phyloP scores from a whole-genome alignment of 2,888 invertebrate species.

The Timema podura region DNA sequence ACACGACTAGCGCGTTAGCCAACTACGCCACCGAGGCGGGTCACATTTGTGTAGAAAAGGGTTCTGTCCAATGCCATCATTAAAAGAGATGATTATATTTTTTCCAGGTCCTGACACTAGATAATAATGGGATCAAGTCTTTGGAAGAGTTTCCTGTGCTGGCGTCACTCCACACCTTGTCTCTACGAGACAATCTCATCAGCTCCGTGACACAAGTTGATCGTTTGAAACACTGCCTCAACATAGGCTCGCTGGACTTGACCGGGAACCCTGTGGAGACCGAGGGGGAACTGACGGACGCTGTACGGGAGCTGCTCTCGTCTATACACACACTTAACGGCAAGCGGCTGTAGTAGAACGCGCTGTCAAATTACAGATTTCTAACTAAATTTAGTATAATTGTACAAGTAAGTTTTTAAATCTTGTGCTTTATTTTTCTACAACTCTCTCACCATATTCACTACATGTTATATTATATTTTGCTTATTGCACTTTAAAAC shows the following conservation, averaged over 20 bases:
- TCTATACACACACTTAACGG: no score
- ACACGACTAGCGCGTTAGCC: no score
- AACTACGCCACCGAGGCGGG: no score
- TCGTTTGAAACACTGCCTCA: background rate
- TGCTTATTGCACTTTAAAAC: no score
- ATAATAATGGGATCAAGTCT: slow-evolving; percentile 50
- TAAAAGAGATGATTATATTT: background rate
- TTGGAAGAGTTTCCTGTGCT: slow-evolving; percentile 51
- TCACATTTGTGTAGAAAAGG: background rate
- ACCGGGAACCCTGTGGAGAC: slow-evolving; percentile 19
- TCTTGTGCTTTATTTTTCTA: no score
- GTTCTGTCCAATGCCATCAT: background rate
- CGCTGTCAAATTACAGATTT: no score
- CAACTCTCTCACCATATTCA: no score
- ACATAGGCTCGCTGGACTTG: slow-evolving; percentile 12
- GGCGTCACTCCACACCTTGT: slow-evolving; percentile 47
- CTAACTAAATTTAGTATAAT: no score
- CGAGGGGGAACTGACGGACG: background rate
- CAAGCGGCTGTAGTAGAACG: no score
- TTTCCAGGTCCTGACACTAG: slow-evolving; percentile 51
- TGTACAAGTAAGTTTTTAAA: no score
- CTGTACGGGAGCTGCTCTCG: no score
- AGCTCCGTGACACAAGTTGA: slow-evolving; percentile 14
- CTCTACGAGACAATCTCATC: slow-evolving; percentile 49
- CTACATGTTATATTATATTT: no score